A percentile compares a stretch with the other conserved stretches of the same genome.
Evolutionary conservation across 2,888 invertebrate species (phyloP).

Genomic region (Lepidocyrtinus sp.): DNA sequence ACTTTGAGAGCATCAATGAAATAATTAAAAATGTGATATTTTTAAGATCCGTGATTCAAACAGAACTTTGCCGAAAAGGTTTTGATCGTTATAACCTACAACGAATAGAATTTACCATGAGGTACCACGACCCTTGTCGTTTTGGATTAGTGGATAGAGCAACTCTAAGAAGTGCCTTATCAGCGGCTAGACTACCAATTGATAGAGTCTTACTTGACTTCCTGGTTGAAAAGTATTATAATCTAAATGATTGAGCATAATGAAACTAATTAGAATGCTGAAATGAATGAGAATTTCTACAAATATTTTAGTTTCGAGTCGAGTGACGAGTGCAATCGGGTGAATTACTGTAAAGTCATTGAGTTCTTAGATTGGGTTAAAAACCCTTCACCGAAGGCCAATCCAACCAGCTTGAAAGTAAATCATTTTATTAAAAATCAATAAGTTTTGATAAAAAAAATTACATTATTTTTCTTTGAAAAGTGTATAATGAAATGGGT

Average conservation of each 20-base stretch:
- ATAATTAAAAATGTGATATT: background rate
- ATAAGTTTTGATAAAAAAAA: conserved; percentile 8
- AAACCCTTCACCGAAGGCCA: conserved; percentile 36
- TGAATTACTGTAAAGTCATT: conserved; percentile 59
- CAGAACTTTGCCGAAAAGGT: conserved; percentile 78
- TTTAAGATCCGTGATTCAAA: conserved; percentile 79
- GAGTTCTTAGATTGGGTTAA: conserved; percentile 55
- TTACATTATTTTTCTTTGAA: background rate
- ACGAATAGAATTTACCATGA: conserved; percentile 54
- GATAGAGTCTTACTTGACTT: conserved; percentile 44
- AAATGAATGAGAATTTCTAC: background rate
- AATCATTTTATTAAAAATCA: too few relatives aligned
- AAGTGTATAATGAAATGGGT: conserved; percentile 60
- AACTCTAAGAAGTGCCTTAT: conserved; percentile 35
- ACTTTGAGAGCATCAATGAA: background rate
- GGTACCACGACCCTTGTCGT: conserved; percentile 61
- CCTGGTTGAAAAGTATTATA: conserved; percentile 56
- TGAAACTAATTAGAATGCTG: conserved; percentile 3
- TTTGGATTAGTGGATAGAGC: conserved; percentile 55
- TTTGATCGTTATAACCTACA: conserved; percentile 51
- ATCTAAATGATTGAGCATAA: too few relatives aligned
- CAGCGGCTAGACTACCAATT: conserved; percentile 53
- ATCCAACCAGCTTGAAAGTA: conserved; percentile 44
- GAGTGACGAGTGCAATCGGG: conserved; percentile 46
- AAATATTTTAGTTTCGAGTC: conserved; percentile 48